Conservation (phyloP, 2,113 vertebrate species). For the Paracanthobrama guichenoti region DNA sequence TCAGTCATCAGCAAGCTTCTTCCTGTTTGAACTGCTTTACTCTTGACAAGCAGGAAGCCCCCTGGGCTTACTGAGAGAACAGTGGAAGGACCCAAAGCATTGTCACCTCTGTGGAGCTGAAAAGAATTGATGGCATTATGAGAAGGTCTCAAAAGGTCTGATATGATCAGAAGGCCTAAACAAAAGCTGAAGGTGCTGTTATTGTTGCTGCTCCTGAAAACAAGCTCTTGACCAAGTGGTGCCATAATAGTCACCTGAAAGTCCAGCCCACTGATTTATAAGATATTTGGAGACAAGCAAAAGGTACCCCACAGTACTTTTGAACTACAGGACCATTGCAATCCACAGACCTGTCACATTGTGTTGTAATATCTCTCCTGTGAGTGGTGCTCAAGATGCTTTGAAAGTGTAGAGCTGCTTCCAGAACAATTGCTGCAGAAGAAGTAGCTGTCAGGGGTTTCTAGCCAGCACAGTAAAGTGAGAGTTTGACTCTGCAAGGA, state of each 20-base stretch:
- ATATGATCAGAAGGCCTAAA: background rate
- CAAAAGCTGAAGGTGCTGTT: background rate
- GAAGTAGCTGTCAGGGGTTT: background rate
- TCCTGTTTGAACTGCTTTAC: background rate
- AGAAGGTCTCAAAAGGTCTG: background rate
- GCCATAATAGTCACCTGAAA: background rate
- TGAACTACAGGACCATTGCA: background rate
- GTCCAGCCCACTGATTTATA: background rate
- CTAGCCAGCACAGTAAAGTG: too few species aligned
- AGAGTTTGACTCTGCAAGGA: background rate
- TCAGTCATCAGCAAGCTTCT: background rate
- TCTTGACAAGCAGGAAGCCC: background rate
- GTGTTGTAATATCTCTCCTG: background rate
- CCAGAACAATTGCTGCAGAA: background rate
- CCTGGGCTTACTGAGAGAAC: background rate
- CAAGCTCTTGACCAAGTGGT: background rate
- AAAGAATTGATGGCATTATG: background rate
- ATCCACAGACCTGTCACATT: background rate
- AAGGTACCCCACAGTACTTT: background rate
- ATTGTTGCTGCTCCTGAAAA: background rate
- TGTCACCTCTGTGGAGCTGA: background rate
- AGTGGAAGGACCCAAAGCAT: background rate
- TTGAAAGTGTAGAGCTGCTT: slow-evolving; percentile 11
- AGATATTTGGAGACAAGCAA: background rate
- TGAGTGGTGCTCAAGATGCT: background rate